These are phyloP conservation scores for Trematomus bernacchii DNA, from an alignment of 2,797 vertebrate genomes.

Conservation along the genomic window DNA sequence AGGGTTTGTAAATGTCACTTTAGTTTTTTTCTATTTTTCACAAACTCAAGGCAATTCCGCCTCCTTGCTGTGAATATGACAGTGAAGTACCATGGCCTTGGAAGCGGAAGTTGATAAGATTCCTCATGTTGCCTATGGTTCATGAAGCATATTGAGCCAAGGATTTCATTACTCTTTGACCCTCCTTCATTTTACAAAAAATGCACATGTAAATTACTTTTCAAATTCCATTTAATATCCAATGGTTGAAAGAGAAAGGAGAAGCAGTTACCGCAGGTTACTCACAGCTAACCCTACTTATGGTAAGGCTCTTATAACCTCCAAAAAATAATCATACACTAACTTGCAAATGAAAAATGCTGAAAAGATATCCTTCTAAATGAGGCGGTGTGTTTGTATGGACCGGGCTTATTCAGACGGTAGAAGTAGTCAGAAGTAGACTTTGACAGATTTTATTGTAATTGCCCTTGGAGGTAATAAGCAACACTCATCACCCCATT, in stretches of 20 bases:
- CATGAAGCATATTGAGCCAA: slow-evolving; percentile 13
- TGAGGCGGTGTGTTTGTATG: slow-evolving; percentile 14
- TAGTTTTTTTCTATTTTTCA: slow-evolving; percentile 5
- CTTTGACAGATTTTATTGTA: slow-evolving; percentile 68
- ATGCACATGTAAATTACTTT: not conserved
- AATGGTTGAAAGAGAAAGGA: not conserved
- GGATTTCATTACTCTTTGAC: slow-evolving; percentile 16
- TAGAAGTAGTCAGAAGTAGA: slow-evolving; percentile 31
- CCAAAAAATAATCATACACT: not conserved
- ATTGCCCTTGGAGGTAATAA: slow-evolving; percentile 75
- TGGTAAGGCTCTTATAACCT: slow-evolving; percentile 17
- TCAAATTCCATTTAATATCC: not conserved
- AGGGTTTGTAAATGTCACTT: slow-evolving; percentile 20
- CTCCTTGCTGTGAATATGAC: slow-evolving; percentile 11
- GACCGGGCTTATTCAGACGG: slow-evolving; percentile 13
- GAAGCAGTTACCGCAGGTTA: not conserved
- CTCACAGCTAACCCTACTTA: not conserved
- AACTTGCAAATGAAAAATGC: slow-evolving; percentile 12
- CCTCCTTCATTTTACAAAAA: not conserved
- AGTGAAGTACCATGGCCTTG: not conserved
- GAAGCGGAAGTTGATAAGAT: slow-evolving; percentile 8
- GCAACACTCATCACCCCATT: slow-evolving; percentile 62
- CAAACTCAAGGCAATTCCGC: not conserved
- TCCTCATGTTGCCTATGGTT: slow-evolving; percentile 10
- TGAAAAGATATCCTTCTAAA: slow-evolving; percentile 14